These are phyloP conservation scores for Thyatira batis DNA, from an alignment of 2,888 invertebrate species.

Conservation along the genomic window DNA sequence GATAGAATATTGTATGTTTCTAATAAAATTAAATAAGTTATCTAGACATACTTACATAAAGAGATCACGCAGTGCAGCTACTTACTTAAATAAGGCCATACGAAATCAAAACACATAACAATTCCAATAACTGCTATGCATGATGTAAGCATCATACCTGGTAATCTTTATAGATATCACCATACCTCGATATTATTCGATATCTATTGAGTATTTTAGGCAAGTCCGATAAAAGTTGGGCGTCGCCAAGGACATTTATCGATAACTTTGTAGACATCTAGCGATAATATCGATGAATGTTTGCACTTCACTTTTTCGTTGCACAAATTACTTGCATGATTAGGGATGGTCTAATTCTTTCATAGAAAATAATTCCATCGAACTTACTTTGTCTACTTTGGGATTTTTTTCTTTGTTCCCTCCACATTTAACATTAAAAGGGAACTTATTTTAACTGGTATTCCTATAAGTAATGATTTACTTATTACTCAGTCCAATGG, in stretches of 20 bases:
- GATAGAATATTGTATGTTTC: too few relatives aligned
- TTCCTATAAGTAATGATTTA: too few relatives aligned
- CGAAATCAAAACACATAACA: background rate
- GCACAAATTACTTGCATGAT: background rate
- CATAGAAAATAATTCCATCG: too few relatives aligned
- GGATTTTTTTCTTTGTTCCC: too few relatives aligned
- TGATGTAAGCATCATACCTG: background rate
- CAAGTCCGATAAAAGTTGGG: constrained; percentile 32
- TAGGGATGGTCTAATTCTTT: too few relatives aligned
- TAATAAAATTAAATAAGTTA: too few relatives aligned
- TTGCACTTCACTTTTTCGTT: constrained; percentile 1
- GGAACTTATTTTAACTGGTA: too few relatives aligned
- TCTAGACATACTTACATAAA: too few relatives aligned
- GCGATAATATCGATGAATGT: constrained; percentile 4
- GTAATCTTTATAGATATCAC: background rate
- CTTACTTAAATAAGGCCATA: background rate
- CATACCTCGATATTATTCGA: background rate
- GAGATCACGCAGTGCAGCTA: too few relatives aligned
- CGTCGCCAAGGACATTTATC: constrained; percentile 37
- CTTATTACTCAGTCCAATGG: too few relatives aligned
- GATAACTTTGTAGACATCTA: background rate
- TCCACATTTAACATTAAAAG: too few relatives aligned
- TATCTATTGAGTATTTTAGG: constrained; percentile 30
- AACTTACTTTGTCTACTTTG: too few relatives aligned
- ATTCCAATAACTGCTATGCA: background rate